Evolutionary conservation across 2,888 invertebrate genomes (phyloP).

Genomic region (Tetrapedia diversipes): DNA sequence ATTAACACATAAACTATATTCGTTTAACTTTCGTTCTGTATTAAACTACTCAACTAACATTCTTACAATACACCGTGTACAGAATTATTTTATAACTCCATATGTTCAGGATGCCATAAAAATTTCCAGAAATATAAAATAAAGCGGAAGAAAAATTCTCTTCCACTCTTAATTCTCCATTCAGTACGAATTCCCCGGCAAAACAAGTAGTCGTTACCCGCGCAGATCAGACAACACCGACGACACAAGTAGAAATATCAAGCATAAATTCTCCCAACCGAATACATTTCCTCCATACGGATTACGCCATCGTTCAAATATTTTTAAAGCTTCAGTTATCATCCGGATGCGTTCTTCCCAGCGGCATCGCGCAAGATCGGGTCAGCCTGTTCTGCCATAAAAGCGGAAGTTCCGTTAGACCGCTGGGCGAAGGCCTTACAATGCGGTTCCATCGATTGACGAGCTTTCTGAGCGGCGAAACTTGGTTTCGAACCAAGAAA

Average conservation of each 20-base stretch:
- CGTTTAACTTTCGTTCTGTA: no score
- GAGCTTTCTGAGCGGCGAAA: constrained; percentile 19
- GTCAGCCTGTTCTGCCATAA: constrained; percentile 2
- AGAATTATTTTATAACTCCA: no score
- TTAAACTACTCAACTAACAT: no score
- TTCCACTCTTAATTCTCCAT: no score
- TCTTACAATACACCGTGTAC: no score
- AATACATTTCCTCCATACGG: no score
- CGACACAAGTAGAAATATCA: background rate
- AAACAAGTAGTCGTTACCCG: no score
- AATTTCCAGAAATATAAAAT: no score
- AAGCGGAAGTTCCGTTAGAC: constrained; percentile 21
- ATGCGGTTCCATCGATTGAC: constrained; percentile 39
- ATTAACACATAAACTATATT: no score
- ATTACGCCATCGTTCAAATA: background rate
- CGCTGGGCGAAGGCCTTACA: constrained; percentile 1
- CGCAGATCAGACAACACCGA: background rate
- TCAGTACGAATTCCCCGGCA: no score
- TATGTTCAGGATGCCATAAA: no score
- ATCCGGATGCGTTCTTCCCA: background rate
- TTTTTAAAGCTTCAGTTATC: background rate
- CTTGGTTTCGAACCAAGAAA: constrained; percentile 26
- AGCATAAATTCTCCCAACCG: background rate
- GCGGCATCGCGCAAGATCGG: constrained; percentile 16
- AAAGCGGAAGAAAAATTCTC: no score